Evolutionary conservation across 2,888 invertebrate species (phyloP).

Genomic region (Melolontha melolontha): DNA sequence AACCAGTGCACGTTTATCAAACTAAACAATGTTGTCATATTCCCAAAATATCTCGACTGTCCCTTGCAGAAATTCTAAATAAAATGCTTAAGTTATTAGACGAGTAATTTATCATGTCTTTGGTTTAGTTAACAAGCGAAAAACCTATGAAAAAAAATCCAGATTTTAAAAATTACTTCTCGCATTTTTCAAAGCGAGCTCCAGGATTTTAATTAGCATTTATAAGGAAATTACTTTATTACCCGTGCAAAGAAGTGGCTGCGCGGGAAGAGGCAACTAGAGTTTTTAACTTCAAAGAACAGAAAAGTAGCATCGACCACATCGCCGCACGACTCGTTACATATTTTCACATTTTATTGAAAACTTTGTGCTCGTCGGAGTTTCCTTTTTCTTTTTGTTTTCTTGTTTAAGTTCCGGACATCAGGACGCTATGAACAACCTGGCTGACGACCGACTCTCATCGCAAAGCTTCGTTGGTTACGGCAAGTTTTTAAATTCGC

Average conservation of each 20-base stretch:
- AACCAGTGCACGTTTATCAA: too few species aligned
- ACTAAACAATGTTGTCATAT: too few species aligned
- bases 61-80: too few species aligned
- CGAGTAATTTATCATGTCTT: too few species aligned
- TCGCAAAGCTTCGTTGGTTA: neutral
- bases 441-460: neutral
- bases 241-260: neutral
- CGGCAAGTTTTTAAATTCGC: slow-evolving; percentile 31
- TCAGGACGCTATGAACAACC: slow-evolving; percentile 9
- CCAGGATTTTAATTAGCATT: slow-evolving; percentile 26
- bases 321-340: slow-evolving; percentile 1
- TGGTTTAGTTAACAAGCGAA: too few species aligned
- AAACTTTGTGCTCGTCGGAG: slow-evolving; percentile 16
- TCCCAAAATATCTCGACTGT: too few species aligned
- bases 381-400: too few species aligned
- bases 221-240: slow-evolving; percentile 28
- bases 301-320: neutral
- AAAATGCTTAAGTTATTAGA: too few species aligned
- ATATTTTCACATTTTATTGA: slow-evolving; percentile 30
- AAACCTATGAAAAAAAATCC: too few species aligned
- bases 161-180: neutral
- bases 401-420: too few species aligned
- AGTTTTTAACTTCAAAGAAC: slow-evolving; percentile 14
- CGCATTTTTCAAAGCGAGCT: slow-evolving; percentile 6
- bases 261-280: neutral